phyloP scores from a whole-genome alignment of 2,797 vertebrate species.

The Cryptoblepharus egeriae region DNA sequence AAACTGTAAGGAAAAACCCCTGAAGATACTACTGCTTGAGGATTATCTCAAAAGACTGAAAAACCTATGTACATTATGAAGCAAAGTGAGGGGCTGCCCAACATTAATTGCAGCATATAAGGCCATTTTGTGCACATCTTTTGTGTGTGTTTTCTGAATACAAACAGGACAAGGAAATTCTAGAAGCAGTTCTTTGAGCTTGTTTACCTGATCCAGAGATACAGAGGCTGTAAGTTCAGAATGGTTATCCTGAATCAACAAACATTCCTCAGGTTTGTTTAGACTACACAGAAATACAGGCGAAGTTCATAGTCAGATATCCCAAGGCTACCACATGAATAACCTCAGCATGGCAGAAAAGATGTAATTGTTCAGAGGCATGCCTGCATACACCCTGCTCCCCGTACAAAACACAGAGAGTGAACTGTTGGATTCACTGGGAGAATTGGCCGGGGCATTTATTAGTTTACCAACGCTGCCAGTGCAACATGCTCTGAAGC shows the following conservation, averaged over 20 bases:
- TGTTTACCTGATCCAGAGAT: conserved; percentile 12
- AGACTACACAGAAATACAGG: background rate
- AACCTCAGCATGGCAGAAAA: conserved; percentile 2
- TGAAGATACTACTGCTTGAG: too few relatives aligned
- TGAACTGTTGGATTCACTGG: background rate
- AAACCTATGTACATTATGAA: background rate
- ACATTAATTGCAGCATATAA: too few relatives aligned
- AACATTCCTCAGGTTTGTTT: background rate
- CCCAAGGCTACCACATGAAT: background rate
- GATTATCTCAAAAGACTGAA: background rate
- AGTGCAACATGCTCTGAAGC: background rate
- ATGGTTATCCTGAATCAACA: background rate
- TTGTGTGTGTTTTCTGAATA: background rate
- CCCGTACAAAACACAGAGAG: background rate
- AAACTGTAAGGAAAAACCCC: too few relatives aligned
- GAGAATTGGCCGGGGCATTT: background rate
- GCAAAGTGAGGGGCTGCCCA: background rate
- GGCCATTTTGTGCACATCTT: background rate
- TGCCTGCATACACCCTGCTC: background rate
- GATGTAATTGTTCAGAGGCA: background rate
- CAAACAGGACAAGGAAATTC: background rate
- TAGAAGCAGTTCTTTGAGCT: background rate
- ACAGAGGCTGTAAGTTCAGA: background rate
- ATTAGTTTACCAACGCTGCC: background rate
- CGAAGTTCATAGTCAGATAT: background rate